Percentiles rank a stretch among this genome's conserved stretches.
Conservation (phyloP, 2,113 vertebrate species). For the Peromyscus maniculatus region DNA sequence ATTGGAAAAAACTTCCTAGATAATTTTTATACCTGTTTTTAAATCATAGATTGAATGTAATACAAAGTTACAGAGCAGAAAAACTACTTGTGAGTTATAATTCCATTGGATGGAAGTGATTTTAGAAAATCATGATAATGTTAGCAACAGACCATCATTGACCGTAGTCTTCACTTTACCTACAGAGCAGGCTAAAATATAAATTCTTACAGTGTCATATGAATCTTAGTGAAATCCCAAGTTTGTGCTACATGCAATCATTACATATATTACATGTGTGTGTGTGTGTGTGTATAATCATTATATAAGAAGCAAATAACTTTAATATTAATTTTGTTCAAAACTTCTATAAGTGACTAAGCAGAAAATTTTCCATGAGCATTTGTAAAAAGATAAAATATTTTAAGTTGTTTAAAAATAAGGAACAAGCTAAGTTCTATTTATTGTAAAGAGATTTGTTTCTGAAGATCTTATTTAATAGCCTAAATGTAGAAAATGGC, state of each 20-base stretch:
- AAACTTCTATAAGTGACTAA: background rate
- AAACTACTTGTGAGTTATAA: background rate
- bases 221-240: background rate
- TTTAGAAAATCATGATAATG: background rate
- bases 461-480: background rate
- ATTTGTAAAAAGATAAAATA: background rate
- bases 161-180: background rate
- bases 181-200: background rate
- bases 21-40: background rate
- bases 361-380: background rate
- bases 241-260: background rate
- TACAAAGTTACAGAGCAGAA: background rate
- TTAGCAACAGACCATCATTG: background rate
- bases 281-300: background rate
- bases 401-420: background rate
- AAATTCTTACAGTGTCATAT: background rate
- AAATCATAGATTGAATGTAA: background rate
- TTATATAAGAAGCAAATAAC: background rate
- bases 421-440: background rate
- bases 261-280: background rate
- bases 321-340: background rate
- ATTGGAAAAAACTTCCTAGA: background rate
- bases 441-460: background rate
- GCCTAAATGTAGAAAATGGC: background rate
- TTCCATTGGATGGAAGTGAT: too few relatives aligned